A percentile compares a stretch with the other conserved stretches of the same genome.
These are phyloP conservation scores for Trichonephila inaurata DNA, from an alignment of 1,140 invertebrate species.

Conservation along the genomic window DNA sequence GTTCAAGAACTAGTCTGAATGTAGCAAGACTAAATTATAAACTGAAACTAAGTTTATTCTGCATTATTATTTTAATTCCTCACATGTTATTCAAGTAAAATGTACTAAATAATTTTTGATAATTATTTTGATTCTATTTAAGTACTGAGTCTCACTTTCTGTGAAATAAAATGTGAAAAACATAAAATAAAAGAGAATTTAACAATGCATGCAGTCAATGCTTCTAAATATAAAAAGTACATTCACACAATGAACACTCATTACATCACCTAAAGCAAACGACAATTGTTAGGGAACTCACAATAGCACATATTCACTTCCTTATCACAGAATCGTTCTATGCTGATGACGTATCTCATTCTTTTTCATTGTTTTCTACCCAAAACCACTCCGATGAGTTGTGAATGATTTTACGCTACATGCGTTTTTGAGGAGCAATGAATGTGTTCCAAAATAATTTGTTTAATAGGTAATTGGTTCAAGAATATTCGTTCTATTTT, in stretches of 20 bases:
- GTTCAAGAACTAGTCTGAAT: too few species aligned
- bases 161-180: too few species aligned
- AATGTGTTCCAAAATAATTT: background rate
- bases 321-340: background rate
- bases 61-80: too few species aligned
- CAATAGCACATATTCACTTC: background rate
- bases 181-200: background rate
- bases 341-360: background rate
- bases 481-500: background rate
- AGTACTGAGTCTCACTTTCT: too few species aligned
- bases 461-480: slow-evolving; percentile 6
- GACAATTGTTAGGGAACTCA: background rate
- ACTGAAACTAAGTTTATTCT: too few species aligned
- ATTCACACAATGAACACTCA: background rate
- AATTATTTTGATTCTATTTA: too few species aligned
- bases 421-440: background rate
- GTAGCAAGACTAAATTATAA: too few species aligned
- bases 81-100: too few species aligned
- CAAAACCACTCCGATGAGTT: background rate
- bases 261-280: background rate
- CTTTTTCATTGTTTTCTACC: slow-evolving; percentile 14
- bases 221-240: background rate
- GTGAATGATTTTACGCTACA: background rate
- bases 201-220: background rate
- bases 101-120: too few species aligned